These are phyloP conservation scores for Palythoa heliodiscus DNA, from an alignment of 92 coral and sea anemone species.

Conservation along the genomic window DNA sequence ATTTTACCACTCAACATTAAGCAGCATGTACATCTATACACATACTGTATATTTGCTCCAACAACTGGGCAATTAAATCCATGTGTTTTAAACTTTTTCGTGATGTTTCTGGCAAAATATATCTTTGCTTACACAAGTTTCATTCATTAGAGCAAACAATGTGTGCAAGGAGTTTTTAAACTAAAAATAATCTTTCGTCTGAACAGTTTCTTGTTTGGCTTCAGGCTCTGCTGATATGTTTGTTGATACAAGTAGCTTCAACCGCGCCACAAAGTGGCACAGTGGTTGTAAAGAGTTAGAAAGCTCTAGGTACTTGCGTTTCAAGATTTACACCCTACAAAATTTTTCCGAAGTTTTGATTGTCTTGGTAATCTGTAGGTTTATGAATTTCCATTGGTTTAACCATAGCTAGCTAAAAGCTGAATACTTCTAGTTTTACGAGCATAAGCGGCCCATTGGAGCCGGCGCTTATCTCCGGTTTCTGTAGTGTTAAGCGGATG, in stretches of 20 bases:
- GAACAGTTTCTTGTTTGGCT: neutral
- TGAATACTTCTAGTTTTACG: too few species aligned
- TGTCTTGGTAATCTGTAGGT: neutral
- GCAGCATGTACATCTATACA: neutral
- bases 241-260: neutral
- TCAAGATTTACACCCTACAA: neutral
- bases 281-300: neutral
- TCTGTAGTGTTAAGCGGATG: too few species aligned
- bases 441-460: too few species aligned
- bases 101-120: neutral
- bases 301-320: neutral
- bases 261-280: neutral
- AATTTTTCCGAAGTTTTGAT: neutral
- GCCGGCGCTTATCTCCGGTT: too few species aligned
- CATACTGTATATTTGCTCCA: neutral
- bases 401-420: too few species aligned
- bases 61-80: neutral
- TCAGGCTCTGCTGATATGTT: neutral
- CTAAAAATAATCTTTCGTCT: neutral
- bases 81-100: neutral
- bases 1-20: neutral
- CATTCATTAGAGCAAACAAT: neutral
- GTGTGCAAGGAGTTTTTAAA: neutral
- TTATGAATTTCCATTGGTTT: too few species aligned
- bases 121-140: neutral